These are phyloP conservation scores for Paedocypris micromegethes DNA, from an alignment of 2,797 vertebrate genomes.

Conservation along the genomic window DNA sequence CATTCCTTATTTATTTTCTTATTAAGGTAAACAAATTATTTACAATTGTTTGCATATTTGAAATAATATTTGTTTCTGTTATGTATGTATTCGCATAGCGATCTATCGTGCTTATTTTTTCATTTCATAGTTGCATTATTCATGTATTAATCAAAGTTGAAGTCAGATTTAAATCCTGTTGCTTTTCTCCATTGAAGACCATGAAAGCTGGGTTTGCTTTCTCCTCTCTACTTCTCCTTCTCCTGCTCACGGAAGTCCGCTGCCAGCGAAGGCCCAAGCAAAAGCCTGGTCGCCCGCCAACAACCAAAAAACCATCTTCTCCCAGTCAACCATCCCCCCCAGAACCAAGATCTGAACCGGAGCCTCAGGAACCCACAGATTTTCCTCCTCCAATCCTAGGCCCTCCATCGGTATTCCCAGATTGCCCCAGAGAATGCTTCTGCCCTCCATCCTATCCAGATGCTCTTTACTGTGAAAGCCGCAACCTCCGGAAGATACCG, in stretches of 20 bases:
- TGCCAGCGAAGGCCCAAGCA: slow-evolving; percentile 64
- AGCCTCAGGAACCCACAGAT: slow-evolving; percentile 86
- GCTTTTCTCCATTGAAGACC: slow-evolving; percentile 58
- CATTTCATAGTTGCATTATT: no score
- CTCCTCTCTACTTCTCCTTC: slow-evolving; percentile 74
- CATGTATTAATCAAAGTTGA: no score
- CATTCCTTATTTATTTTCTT: no score
- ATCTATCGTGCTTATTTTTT: no score
- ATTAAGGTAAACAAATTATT: no score
- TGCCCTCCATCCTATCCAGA: slow-evolving; percentile 83
- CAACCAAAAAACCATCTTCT: slow-evolving; percentile 53
- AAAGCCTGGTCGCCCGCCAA: slow-evolving; percentile 59
- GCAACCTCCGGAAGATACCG: slow-evolving; percentile 86
- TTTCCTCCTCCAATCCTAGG: slow-evolving; percentile 86
- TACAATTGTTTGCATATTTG: no score
- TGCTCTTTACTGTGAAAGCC: slow-evolving; percentile 92
- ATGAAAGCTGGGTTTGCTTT: slow-evolving; percentile 80
- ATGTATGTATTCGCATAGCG: no score
- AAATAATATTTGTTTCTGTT: no score
- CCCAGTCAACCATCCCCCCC: slow-evolving; percentile 37
- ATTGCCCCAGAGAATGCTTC: slow-evolving; percentile 86
- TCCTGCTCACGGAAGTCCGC: slow-evolving; percentile 72
- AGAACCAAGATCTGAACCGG: slow-evolving; percentile 44
- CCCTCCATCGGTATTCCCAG: slow-evolving; percentile 76
- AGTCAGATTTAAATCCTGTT: not conserved